Evolutionary conservation across 2,113 vertebrate species (phyloP).

Genomic region (Seriola quinqueradiata): DNA sequence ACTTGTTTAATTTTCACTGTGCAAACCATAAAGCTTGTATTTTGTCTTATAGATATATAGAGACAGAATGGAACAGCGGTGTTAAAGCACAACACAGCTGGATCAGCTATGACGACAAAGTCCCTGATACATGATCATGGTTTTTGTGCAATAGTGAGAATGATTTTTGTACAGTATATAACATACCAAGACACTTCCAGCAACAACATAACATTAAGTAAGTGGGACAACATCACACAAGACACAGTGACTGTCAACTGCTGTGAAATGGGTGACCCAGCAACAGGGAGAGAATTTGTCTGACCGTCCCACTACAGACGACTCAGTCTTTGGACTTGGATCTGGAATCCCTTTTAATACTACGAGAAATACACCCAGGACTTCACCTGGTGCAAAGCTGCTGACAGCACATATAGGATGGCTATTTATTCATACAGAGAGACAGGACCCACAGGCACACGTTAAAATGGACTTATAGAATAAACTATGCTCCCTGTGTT

Average conservation of each 20-base stretch:
- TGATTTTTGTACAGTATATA: not conserved
- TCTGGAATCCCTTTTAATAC: slow-evolving; percentile 3
- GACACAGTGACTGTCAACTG: not conserved
- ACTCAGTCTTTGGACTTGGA: slow-evolving; percentile 11
- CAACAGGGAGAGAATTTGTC: not conserved
- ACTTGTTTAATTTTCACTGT: not conserved
- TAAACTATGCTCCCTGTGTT: slow-evolving; percentile 44
- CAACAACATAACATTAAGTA: not conserved
- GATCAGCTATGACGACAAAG: not conserved
- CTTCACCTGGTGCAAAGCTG: not conserved
- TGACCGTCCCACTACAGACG: not conserved
- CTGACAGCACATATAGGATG: not conserved
- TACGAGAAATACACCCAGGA: not conserved
- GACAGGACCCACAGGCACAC: slow-evolving; percentile 3
- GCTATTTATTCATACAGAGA: not conserved
- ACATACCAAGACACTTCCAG: slow-evolving; percentile 9
- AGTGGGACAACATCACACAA: not conserved
- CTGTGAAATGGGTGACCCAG: not conserved
- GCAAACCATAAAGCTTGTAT: not conserved
- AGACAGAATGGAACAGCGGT: not conserved
- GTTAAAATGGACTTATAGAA: slow-evolving; percentile 22
- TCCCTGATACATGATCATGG: slow-evolving; percentile 15
- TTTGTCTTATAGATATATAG: not conserved
- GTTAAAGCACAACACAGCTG: not conserved
- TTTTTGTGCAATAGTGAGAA: slow-evolving; percentile 25